Percentiles rank a stretch among this genome's conserved stretches.
phyloP scores from a whole-genome alignment of 2,888 invertebrate genomes.

The Melipona bicolor region DNA sequence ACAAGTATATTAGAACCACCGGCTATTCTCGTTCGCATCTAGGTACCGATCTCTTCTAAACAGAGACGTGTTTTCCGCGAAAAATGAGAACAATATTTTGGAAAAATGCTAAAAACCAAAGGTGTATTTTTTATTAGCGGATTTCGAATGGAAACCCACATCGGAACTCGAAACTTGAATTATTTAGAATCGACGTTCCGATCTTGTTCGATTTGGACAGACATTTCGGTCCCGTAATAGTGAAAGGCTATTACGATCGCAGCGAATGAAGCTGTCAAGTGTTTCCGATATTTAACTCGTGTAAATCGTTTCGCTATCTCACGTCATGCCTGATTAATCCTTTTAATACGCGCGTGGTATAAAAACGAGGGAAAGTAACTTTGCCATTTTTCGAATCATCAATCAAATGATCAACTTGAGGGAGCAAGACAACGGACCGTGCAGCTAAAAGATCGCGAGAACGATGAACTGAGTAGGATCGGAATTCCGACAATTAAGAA shows the following conservation, averaged over 20 bases:
- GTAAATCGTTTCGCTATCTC: constrained; percentile 1
- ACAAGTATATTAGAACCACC: not conserved
- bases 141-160: not conserved
- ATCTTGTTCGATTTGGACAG: too few relatives aligned
- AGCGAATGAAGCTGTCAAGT: not conserved
- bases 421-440: not conserved
- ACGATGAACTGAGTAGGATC: not conserved
- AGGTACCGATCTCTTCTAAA: not conserved
- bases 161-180: not conserved
- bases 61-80: not conserved
- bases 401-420: not conserved
- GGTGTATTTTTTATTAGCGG: not conserved
- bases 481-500: not conserved
- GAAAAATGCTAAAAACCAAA: not conserved
- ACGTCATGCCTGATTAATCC: not conserved
- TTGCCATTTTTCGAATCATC: not conserved
- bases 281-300: not conserved
- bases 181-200: not conserved
- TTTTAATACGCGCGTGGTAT: too few relatives aligned
- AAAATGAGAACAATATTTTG: not conserved
- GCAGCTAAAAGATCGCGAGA: too few relatives aligned
- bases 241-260: not conserved
- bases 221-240: not conserved
- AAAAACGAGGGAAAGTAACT: not conserved
- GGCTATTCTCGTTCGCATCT: not conserved